phyloP scores from a whole-genome alignment of 2,113 vertebrate genomes.

The Astur gentilis region DNA sequence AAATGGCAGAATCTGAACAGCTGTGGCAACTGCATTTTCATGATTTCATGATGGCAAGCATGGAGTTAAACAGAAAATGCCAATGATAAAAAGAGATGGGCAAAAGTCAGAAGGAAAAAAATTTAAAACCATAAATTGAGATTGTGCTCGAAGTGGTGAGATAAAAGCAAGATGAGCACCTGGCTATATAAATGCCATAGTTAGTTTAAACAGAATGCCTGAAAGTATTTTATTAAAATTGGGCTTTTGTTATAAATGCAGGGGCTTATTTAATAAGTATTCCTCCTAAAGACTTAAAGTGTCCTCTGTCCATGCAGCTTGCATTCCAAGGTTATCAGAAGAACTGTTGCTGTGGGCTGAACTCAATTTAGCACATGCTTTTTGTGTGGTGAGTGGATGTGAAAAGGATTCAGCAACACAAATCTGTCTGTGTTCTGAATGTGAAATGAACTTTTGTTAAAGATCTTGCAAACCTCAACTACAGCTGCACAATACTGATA shows the following conservation, averaged over 20 bases:
- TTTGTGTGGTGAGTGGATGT: conserved; percentile 25
- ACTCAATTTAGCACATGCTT: conserved; percentile 43
- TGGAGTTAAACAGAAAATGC: neutral
- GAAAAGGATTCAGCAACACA: conserved; percentile 45
- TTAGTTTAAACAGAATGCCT: conserved; percentile 35
- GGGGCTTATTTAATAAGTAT: conserved; percentile 2
- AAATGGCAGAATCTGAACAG: neutral
- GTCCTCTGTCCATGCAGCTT: conserved; percentile 6
- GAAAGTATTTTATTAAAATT: conserved; percentile 11
- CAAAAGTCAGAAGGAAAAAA: neutral
- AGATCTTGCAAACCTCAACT: conserved; percentile 27
- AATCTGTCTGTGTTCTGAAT: conserved; percentile 53
- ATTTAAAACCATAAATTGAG: neutral
- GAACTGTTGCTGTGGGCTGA: conserved; percentile 24
- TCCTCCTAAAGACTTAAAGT: conserved; percentile 2
- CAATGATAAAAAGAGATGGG: neutral
- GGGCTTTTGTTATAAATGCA: neutral
- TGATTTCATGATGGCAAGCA: neutral
- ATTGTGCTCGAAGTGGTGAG: neutral
- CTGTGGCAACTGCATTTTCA: neutral
- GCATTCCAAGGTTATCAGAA: conserved; percentile 48
- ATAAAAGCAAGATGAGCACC: conserved; percentile 2
- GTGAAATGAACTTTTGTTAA: conserved; percentile 50
- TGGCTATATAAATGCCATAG: neutral
- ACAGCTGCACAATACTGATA: conserved; percentile 36